Evolutionary conservation across 2,113 vertebrate genomes (phyloP).

Genomic region (Formicarius rufipectus): DNA sequence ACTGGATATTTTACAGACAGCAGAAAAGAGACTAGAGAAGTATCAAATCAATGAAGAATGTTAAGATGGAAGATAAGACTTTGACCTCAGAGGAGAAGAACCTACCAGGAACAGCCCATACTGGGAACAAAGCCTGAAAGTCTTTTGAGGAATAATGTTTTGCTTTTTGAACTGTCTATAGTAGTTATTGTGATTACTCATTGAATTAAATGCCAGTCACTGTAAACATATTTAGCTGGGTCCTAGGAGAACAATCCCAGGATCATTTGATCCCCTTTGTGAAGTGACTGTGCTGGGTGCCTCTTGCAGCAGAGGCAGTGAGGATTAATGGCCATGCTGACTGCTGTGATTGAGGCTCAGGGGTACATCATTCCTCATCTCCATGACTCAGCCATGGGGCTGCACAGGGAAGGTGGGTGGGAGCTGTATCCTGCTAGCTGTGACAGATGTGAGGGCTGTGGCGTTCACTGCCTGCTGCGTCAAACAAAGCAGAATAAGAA

Average conservation of each 20-base stretch:
- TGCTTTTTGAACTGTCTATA: not conserved
- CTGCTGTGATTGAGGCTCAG: accelerated
- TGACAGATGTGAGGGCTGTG: not conserved
- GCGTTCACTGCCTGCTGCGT: not conserved
- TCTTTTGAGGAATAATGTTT: not conserved
- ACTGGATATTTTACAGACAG: not conserved
- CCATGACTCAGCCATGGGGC: accelerated
- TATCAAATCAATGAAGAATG: not conserved
- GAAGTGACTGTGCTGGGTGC: not conserved
- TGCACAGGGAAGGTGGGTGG: not conserved
- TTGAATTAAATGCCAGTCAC: not conserved
- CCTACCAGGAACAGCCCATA: not conserved
- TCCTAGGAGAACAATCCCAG: not conserved
- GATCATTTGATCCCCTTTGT: not conserved
- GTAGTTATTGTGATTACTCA: not conserved
- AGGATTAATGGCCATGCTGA: not conserved
- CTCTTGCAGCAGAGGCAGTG: not conserved
- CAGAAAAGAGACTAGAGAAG: not conserved
- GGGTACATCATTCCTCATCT: not conserved
- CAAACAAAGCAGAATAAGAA: not conserved
- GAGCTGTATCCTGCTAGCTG: not conserved
- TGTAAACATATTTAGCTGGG: not conserved
- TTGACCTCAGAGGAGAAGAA: not conserved
- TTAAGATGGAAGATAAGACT: not conserved
- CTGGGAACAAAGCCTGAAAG: not conserved